Evolutionary conservation across 2,888 invertebrate species (phyloP).

Genomic region (Creontiades dilutus): DNA sequence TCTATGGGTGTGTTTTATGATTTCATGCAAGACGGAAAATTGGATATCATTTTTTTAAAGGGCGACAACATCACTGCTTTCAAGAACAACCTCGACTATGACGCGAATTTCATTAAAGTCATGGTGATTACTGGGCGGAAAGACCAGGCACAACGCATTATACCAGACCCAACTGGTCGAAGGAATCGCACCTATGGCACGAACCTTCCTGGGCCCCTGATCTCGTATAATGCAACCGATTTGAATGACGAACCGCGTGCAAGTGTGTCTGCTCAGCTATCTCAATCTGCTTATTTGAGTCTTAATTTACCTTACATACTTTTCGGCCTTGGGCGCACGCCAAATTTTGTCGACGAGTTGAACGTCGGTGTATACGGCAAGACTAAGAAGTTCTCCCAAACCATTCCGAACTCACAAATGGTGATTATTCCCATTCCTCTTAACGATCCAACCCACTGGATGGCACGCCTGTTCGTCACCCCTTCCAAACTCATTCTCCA

Average conservation of each 20-base stretch:
- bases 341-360: conserved; percentile 96
- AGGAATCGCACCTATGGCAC: conserved; percentile 91
- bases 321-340: conserved; percentile 98
- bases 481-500: conserved; percentile 95
- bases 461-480: conserved; percentile 94
- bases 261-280: conserved; percentile 91
- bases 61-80: conserved; percentile 86
- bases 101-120: conserved; percentile 97
- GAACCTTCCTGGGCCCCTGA: conserved; percentile 94
- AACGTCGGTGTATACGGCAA: conserved; percentile 83
- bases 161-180: conserved; percentile 86
- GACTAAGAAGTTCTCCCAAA: conserved; percentile 90
- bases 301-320: conserved; percentile 97
- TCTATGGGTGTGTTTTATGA: conserved; percentile 94
- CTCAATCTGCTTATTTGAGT: conserved; percentile 94
- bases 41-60: conserved; percentile 91
- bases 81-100: conserved; percentile 92
- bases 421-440: conserved; percentile 94
- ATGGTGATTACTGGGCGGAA: conserved; percentile 92
- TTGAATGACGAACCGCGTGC: conserved; percentile 90
- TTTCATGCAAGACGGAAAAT: conserved; percentile 95
- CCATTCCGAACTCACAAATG: conserved; percentile 98
- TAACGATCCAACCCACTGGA: conserved; percentile 89
- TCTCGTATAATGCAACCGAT: conserved; percentile 92
- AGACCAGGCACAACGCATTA: conserved; percentile 83